Evolutionary conservation across 2,113 vertebrate genomes (phyloP), one percentile per base, ranked within the genome.

Genomic region (Trematocara unimaculatum): DNA sequence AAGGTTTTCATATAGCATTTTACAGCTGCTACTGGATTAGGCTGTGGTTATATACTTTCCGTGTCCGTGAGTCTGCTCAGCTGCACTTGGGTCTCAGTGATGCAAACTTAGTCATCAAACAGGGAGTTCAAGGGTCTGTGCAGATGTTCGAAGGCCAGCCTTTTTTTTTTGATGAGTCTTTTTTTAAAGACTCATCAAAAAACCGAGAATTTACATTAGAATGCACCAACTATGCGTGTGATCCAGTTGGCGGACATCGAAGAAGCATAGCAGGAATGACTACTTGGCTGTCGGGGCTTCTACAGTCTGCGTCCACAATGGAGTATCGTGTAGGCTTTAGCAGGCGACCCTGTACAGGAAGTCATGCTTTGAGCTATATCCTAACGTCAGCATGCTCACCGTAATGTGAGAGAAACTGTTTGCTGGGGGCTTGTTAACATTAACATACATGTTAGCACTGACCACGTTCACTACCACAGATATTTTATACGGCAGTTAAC

Each of bases 61-160:
- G 2, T 72, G 67, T 26, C 5, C 8, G 8, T 3, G 67, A 72
- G 67, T 72, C 67, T 72, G 40, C 40, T 47, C 20, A 17, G 40
- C 20, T 72, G 20, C 40, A 6, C 40, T 20, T 11, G 1, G 35
- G 62, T 40, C 62, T 67, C 33, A 40, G 20, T 29, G 64, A 15
- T 72, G 64, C 38, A 45, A 72, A 70, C 38, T 70, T 31, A 5
- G 14, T 3, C 56, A 31, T 31, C 14, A 60, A 17, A 62, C 5
- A 17, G 8, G 5, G 20, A 72, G 38, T 72, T 45, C 40, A 26
- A 72, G 20, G 40, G 20, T 72, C 40, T 17, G 40, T 29, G 67
- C 40, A 47, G 5, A 72, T 47, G 40, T 72, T 45, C 0, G 13
- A 0, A 26, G 8, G 38, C n/a, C n/a, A 6, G 38, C n/a, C 64